A percentile compares a stretch with the other conserved stretches of the same genome.
Conservation (phyloP, 2,888 invertebrate genomes). For the Spilarctia lutea region DNA sequence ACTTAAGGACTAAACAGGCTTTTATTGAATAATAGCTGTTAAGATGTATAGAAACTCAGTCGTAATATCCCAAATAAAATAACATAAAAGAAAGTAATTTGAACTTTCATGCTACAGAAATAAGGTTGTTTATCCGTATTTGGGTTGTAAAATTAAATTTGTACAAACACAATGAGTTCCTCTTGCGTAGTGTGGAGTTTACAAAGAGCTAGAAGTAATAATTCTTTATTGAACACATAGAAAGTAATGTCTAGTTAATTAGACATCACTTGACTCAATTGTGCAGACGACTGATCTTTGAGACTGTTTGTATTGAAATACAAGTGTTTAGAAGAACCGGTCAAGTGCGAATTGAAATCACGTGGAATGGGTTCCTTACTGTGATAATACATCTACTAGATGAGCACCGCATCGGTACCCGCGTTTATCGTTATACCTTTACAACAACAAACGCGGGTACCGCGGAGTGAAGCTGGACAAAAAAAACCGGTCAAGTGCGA, state of each 20-base stretch:
- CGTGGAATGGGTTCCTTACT: background rate
- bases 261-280: slow-evolving; percentile 19
- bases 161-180: slow-evolving; percentile 29
- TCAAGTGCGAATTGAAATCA: background rate
- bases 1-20: rapidly evolving
- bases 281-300: slow-evolving; percentile 10
- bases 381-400: no score
- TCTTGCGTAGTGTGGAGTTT: slow-evolving; percentile 21
- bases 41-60: slow-evolving; percentile 18
- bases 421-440: no score
- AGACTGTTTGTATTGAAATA: slow-evolving; percentile 13
- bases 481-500: no score
- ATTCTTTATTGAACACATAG: no score
- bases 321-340: background rate
- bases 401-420: no score
- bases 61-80: slow-evolving; percentile 23
- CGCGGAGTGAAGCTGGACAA: no score
- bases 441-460: no score
- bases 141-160: background rate
- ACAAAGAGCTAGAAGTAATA: no score
- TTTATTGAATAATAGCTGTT: background rate
- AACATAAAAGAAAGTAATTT: slow-evolving; percentile 2
- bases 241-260: slow-evolving; percentile 27
- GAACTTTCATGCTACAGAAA: background rate
- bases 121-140: slow-evolving; percentile 2